Percentiles rank a stretch among this genome's conserved stretches.
Conservation (phyloP, 1,140 invertebrate species). For the Cryptotermes secundus region DNA sequence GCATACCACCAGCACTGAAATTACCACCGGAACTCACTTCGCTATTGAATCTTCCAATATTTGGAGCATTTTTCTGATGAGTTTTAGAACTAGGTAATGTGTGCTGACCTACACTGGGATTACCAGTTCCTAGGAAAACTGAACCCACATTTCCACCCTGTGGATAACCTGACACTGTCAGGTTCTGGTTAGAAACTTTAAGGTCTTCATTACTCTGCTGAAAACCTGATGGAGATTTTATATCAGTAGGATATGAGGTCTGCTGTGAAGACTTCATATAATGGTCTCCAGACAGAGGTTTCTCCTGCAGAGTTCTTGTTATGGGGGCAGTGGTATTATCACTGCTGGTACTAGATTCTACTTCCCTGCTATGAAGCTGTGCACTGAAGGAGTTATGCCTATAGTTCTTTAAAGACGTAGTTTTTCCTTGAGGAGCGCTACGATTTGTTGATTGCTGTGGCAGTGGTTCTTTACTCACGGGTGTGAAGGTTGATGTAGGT, state of each 20-base stretch:
- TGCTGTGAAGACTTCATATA: background rate
- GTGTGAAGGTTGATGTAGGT: background rate
- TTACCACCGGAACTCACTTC: background rate
- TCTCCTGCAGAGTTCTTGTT: background rate
- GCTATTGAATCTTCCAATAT: background rate
- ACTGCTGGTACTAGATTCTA: conserved; percentile 16
- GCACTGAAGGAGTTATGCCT: conserved; percentile 18
- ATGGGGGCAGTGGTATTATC: background rate
- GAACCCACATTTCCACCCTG: background rate
- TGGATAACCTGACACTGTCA: background rate
- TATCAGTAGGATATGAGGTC: background rate
- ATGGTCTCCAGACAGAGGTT: background rate
- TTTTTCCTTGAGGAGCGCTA: background rate
- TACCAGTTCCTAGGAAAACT: background rate
- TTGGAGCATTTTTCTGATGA: background rate
- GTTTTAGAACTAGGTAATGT: background rate
- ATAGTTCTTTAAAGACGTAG: conserved; percentile 25
- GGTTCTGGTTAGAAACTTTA: background rate
- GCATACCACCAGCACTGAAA: background rate
- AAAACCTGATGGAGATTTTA: background rate
- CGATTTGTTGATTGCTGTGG: background rate
- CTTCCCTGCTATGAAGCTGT: background rate
- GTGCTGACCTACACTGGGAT: background rate
- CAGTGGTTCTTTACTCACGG: background rate
- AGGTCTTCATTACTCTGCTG: background rate